Evolutionary conservation across 2,113 vertebrate genomes (phyloP).

Genomic region (Erinaceus europaeus): DNA sequence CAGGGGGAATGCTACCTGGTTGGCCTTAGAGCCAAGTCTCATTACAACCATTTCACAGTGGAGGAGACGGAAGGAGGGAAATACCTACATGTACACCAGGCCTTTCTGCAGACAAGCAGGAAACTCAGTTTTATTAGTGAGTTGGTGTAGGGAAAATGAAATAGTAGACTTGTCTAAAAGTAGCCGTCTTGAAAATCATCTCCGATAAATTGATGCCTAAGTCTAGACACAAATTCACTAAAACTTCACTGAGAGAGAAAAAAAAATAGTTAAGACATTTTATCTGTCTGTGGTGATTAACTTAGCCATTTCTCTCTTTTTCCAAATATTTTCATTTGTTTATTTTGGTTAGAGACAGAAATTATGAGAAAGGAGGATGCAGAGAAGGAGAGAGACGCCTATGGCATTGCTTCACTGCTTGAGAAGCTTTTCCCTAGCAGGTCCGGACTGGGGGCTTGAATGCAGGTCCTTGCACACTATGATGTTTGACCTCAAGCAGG

Average conservation of each 20-base stretch:
- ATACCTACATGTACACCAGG: neutral
- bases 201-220: neutral
- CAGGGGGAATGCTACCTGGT: constrained; percentile 52
- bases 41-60: neutral
- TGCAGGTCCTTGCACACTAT: too few relatives aligned
- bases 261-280: neutral
- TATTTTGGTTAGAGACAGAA: too few relatives aligned
- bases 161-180: neutral
- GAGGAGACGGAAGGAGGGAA: neutral
- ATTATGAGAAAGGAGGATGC: too few relatives aligned
- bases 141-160: neutral
- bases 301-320: too few relatives aligned
- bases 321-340: neutral
- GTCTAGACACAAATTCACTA: constrained; percentile 19
- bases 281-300: neutral
- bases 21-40: neutral
- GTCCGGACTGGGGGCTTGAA: too few relatives aligned
- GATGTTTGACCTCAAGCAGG: too few relatives aligned
- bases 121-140: neutral
- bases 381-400: too few relatives aligned
- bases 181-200: constrained; percentile 3
- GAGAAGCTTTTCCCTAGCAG: too few relatives aligned
- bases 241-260: neutral
- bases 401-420: too few relatives aligned
- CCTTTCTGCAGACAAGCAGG: neutral